Base-by-base conservation (phyloP, 2,888 invertebrate genomes). In the Allolobophora icterica region DNA sequence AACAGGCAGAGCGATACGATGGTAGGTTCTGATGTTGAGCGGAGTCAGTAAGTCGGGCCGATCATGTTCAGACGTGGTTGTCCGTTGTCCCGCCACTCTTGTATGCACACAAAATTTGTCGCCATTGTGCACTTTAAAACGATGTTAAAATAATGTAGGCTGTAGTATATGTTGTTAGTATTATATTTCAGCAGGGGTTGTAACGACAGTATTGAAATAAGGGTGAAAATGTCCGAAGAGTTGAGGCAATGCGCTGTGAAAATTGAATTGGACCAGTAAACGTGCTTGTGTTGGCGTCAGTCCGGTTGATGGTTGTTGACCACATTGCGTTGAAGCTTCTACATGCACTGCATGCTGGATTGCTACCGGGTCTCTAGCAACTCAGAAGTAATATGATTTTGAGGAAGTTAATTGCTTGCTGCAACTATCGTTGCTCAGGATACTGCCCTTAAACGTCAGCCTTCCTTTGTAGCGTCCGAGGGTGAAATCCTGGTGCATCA, bases 1-100 rank as follows among this genome's bases (percentile, higher is more conserved):
- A 99, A 96, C 99, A 99, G 96, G 99, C 99, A 94, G 99, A 99
- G 96, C 97, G 99, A 96, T 99, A 99, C 96, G 99, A 99, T 96
- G 99, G 99, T 99, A 96, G 97, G 97, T 97, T 33, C 35, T 35
- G 87, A 87, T 87, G 34, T 87, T 24, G 13, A 87, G 87, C 35
- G 71, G n/a, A 71, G 30, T 71, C n/a, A n/a, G n/a, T 71, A 24
- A 58, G 45, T 45, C 45, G 3, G 15, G 45, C 24, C 24, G n/a
- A 71, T 71, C 87, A 87, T 87, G 38, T 35, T 87, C 87, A 38
- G 87, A 87, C 87, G 87, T 87, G 35, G 87, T 87, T 84, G 84
- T 33, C 35, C 87, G 87, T 38, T 24, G 87, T 71, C 71, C 30
- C 71, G 71, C n/a, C 71, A 71, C 71, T n/a, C 71, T 71, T 21